Percentiles rank a stretch among this genome's conserved stretches.
Conservation (phyloP, 2,113 vertebrate genomes). For the Hippopotamus amphibius region DNA sequence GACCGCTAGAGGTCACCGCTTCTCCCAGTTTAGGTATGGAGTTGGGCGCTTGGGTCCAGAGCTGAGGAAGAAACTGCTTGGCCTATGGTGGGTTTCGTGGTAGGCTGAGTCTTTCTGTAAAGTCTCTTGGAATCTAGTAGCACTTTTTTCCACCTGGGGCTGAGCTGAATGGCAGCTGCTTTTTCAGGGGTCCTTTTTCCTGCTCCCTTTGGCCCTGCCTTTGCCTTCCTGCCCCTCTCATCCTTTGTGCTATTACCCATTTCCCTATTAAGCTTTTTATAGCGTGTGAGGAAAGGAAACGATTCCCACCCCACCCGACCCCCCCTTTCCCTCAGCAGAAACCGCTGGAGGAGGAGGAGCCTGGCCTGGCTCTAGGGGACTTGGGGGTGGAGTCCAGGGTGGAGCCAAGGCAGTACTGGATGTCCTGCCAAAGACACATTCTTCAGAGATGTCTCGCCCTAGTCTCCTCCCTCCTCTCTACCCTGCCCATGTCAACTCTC, state of each 20-base stretch:
- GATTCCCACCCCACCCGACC: background rate
- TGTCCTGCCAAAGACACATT: slow-evolving; percentile 78
- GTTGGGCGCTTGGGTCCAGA: background rate
- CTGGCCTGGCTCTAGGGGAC: background rate
- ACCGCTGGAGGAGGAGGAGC: background rate
- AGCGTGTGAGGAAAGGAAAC: background rate
- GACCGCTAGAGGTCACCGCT: slow-evolving; percentile 72
- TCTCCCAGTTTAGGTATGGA: background rate
- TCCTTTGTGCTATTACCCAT: background rate
- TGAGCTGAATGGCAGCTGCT: background rate
- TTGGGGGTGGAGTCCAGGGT: background rate
- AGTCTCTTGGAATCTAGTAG: background rate
- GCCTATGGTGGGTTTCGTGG: background rate
- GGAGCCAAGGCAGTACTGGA: slow-evolving; percentile 43
- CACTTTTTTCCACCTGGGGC: background rate
- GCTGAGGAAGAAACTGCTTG: background rate
- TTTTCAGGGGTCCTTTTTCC: background rate
- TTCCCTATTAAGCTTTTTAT: background rate
- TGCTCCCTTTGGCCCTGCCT: background rate
- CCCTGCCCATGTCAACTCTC: background rate
- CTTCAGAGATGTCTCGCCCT: slow-evolving; percentile 52
- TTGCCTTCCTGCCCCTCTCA: background rate
- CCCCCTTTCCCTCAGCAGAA: background rate
- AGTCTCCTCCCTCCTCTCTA: background rate
- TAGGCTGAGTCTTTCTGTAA: background rate